Percentiles rank a stretch among this genome's conserved stretches.
Evolutionary conservation across 2,113 vertebrate species (phyloP).

Genomic region (Ptyas mucosa): DNA sequence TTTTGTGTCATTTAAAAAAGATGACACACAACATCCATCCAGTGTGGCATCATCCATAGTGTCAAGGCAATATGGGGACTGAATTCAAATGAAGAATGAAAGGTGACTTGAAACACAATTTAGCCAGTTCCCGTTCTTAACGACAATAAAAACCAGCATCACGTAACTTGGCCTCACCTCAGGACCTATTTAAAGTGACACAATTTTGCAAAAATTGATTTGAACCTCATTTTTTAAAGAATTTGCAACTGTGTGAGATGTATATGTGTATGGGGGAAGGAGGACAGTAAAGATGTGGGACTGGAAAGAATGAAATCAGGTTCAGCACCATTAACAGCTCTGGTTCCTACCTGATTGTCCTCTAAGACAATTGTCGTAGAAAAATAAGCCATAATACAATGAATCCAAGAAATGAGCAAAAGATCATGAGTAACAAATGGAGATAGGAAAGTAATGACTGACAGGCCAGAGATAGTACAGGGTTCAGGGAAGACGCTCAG

Average conservation of each 20-base stretch:
- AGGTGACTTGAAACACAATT: slow-evolving; percentile 17
- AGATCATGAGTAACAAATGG: background rate
- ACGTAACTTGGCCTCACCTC: background rate
- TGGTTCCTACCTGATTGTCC: slow-evolving; percentile 48
- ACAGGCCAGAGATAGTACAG: background rate
- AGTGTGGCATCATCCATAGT: background rate
- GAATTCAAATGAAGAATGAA: slow-evolving; percentile 2
- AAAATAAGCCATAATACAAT: slow-evolving; percentile 72
- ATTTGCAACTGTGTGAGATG: background rate
- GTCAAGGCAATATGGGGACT: background rate
- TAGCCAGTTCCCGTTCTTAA: background rate
- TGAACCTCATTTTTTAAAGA: slow-evolving; percentile 28
- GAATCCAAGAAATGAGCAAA: slow-evolving; percentile 45
- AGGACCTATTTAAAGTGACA: background rate
- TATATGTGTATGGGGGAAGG: background rate
- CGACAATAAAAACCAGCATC: slow-evolving; percentile 12
- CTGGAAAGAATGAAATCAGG: slow-evolving; percentile 13
- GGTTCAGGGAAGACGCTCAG: slow-evolving; percentile 45
- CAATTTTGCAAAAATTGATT: background rate
- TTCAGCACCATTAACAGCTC: slow-evolving; percentile 65
- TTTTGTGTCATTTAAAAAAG: slow-evolving; percentile 2
- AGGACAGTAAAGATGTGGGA: background rate
- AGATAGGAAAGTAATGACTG: slow-evolving; percentile 27
- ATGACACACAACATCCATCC: background rate
- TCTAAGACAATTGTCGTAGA: slow-evolving; percentile 60